phyloP scores from a whole-genome alignment of 2,113 vertebrate species.

The Scartelaos histophorus region DNA sequence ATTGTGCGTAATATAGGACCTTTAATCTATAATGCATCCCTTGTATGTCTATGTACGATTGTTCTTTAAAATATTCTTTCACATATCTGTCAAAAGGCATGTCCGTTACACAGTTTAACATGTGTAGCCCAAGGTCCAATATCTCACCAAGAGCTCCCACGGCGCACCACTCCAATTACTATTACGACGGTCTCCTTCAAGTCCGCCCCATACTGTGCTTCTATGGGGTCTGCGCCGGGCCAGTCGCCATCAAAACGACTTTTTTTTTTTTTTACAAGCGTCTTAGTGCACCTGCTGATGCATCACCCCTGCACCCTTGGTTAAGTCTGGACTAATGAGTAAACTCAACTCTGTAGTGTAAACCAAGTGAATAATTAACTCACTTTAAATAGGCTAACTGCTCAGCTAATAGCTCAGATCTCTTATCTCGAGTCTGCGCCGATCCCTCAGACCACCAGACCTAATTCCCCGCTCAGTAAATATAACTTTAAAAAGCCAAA shows the following conservation, averaged over 20 bases:
- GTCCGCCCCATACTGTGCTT: constrained; percentile 43
- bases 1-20: too few species aligned
- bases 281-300: neutral
- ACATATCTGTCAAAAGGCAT: constrained; percentile 1
- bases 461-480: constrained; percentile 28
- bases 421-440: constrained; percentile 68
- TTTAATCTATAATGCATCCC: neutral
- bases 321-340: constrained; percentile 44
- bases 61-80: constrained; percentile 24
- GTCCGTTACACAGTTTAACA: constrained; percentile 1
- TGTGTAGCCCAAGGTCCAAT: constrained; percentile 22
- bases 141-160: constrained; percentile 48
- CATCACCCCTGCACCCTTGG: constrained; percentile 19
- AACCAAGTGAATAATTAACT: constrained; percentile 69
- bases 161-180: constrained; percentile 65
- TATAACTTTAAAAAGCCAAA: constrained; percentile 30
- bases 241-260: constrained; percentile 14
- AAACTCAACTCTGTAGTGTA: constrained; percentile 58
- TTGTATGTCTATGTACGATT: neutral
- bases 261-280: constrained; percentile 17
- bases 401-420: constrained; percentile 49
- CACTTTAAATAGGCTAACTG: constrained; percentile 61
- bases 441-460: constrained; percentile 36
- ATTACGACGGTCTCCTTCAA: constrained; percentile 39
- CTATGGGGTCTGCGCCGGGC: constrained; percentile 15